Conservation (phyloP, 2,797 vertebrate species). For the Champsocephalus esox region DNA sequence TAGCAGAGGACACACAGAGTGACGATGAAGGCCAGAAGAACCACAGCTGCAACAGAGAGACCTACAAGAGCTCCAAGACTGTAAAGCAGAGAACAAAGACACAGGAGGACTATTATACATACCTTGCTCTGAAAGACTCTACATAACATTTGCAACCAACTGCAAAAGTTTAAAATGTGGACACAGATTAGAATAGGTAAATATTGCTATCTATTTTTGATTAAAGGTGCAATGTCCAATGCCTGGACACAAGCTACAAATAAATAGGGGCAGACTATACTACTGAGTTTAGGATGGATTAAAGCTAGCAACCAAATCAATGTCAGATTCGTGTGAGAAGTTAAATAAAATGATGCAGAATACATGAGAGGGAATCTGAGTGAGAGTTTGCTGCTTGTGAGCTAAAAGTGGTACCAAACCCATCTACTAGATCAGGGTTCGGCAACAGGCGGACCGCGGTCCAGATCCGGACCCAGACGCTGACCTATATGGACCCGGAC, state of each 20-base stretch:
- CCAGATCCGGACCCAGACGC: rapidly evolving
- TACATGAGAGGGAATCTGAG: too few species aligned
- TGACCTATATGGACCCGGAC: rapidly evolving
- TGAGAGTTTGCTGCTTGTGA: too few species aligned
- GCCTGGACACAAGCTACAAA: too few species aligned
- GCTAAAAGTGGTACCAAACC: too few species aligned
- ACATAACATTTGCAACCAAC: neutral
- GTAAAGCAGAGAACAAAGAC: conserved; percentile 50
- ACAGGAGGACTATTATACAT: neutral
- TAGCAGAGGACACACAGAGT: conserved; percentile 93
- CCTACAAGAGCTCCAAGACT: conserved; percentile 92
- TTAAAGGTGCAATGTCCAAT: neutral
- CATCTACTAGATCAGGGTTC: too few species aligned
- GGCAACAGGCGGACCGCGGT: rapidly evolving
- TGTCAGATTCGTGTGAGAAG: too few species aligned
- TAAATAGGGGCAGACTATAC: too few species aligned
- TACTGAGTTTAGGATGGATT: too few species aligned
- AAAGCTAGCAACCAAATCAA: too few species aligned
- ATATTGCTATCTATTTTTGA: neutral
- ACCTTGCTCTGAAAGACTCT: neutral
- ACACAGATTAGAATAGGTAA: neutral
- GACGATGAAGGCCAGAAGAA: conserved; percentile 91
- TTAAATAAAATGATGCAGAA: too few species aligned
- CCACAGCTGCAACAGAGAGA: conserved; percentile 90
- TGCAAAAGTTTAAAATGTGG: neutral